Evolutionary conservation across 2,113 vertebrate genomes (phyloP).

Genomic region (Myotis davidii): DNA sequence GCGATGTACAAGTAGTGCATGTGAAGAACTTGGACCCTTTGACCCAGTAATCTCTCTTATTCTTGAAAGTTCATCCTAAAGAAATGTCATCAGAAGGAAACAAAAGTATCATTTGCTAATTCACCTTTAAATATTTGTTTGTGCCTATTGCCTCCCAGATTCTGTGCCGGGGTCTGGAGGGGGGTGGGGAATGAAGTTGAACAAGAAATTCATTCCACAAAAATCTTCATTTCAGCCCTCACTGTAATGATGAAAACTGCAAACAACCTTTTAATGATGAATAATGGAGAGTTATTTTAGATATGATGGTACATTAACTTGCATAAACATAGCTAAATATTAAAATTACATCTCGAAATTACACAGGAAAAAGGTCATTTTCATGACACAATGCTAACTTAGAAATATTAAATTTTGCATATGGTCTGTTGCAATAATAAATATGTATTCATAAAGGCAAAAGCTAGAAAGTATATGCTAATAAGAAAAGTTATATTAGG

Average conservation of each 20-base stretch:
- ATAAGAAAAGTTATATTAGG: not conserved
- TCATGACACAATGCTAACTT: not conserved
- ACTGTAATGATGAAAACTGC: not conserved
- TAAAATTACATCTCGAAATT: slow-evolving; percentile 3
- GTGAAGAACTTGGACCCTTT: not conserved
- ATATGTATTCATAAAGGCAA: not conserved
- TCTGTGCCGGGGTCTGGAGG: not conserved
- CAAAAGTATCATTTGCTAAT: not conserved
- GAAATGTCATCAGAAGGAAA: not conserved
- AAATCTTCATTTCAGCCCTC: not conserved
- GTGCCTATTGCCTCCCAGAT: not conserved
- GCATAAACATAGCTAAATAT: not conserved
- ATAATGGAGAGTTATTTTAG: not conserved
- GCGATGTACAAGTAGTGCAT: not conserved
- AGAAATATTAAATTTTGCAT: not conserved
- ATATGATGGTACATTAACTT: not conserved
- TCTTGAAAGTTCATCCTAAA: slow-evolving; percentile 1
- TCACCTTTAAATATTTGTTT: not conserved
- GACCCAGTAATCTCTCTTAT: not conserved
- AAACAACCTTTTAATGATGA: not conserved
- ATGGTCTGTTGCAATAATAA: not conserved
- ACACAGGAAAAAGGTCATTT: not conserved
- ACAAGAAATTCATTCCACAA: not conserved
- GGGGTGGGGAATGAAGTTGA: not conserved
- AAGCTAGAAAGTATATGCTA: not conserved